Evolutionary conservation across 2,797 vertebrate species (phyloP).

Genomic region (Sylvilagus floridanus): DNA sequence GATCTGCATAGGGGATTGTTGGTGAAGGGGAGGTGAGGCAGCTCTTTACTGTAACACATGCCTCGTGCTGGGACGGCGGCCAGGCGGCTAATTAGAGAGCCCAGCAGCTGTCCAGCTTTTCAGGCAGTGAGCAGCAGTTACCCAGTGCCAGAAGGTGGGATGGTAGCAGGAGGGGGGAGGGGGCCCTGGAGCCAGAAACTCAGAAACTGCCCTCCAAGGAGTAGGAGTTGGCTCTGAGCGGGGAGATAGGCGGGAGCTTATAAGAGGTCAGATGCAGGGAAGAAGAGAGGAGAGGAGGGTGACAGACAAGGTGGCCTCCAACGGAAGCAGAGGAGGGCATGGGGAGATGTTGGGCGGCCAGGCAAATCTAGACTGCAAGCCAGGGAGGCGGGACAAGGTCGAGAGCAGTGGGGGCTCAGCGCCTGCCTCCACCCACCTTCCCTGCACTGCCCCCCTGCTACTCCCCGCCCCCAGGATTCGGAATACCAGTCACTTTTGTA

Average conservation of each 20-base stretch:
- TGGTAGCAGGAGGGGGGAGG: neutral
- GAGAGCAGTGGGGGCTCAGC: neutral
- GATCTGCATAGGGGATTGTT: constrained; percentile 60
- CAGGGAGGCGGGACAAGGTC: neutral
- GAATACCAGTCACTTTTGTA: neutral
- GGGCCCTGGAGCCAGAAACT: neutral
- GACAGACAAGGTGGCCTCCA: neutral
- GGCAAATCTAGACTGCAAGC: neutral
- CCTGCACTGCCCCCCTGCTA: neutral
- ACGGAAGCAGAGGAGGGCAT: neutral
- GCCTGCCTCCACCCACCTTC: neutral
- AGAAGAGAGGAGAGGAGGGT: neutral
- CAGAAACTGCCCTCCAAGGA: neutral
- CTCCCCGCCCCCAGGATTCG: neutral
- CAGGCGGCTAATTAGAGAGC: constrained; percentile 80
- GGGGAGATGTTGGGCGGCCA: neutral
- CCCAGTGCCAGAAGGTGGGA: neutral
- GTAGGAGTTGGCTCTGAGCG: neutral
- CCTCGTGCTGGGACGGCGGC: constrained; percentile 61
- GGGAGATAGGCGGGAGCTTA: neutral
- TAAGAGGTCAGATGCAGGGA: neutral
- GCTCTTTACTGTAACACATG: constrained; percentile 74
- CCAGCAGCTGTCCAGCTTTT: constrained; percentile 81
- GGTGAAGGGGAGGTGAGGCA: constrained; percentile 50
- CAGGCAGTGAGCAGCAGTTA: constrained; percentile 49